Conservation (phyloP, 2,888 invertebrate species). For the Chrysotoxum bicinctum region DNA sequence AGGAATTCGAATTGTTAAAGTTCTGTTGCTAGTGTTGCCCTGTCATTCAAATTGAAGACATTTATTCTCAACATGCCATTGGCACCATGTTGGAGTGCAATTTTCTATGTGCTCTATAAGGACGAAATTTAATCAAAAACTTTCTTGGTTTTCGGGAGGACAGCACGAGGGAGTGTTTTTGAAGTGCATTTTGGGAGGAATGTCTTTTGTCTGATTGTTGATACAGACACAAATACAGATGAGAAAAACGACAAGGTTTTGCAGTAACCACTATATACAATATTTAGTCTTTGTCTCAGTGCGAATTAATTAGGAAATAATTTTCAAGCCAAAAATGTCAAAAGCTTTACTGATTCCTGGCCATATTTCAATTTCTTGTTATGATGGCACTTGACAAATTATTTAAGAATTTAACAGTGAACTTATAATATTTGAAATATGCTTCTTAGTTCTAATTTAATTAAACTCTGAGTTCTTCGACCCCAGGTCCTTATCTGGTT, state of each 20-base stretch:
- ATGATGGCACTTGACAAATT: background rate
- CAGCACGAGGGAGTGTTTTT: background rate
- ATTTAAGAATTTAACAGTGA: background rate
- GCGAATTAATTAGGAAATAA: slow-evolving; percentile 10
- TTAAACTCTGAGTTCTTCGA: too few species aligned
- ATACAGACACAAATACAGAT: too few species aligned
- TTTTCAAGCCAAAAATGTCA: background rate
- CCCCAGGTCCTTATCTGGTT: too few species aligned
- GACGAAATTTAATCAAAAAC: slow-evolving; percentile 26
- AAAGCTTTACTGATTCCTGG: background rate
- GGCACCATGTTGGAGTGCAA: slow-evolving; percentile 15
- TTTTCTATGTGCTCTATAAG: background rate
- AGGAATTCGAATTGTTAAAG: slow-evolving; percentile 12
- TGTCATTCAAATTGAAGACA: slow-evolving; percentile 26
- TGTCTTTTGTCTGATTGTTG: slow-evolving; percentile 3
- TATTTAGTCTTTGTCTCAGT: background rate
- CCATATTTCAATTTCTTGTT: background rate
- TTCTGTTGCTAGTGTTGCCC: slow-evolving; percentile 8
- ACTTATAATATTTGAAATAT: too few species aligned
- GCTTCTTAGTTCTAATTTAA: too few species aligned
- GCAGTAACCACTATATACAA: background rate
- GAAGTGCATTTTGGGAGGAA: slow-evolving; percentile 3
- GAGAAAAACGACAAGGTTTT: background rate
- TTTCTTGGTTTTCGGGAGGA: background rate
- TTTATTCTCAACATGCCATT: slow-evolving; percentile 32